Base-by-base conservation (phyloP, 2,888 invertebrate genomes). In the Oscheius onirici region DNA sequence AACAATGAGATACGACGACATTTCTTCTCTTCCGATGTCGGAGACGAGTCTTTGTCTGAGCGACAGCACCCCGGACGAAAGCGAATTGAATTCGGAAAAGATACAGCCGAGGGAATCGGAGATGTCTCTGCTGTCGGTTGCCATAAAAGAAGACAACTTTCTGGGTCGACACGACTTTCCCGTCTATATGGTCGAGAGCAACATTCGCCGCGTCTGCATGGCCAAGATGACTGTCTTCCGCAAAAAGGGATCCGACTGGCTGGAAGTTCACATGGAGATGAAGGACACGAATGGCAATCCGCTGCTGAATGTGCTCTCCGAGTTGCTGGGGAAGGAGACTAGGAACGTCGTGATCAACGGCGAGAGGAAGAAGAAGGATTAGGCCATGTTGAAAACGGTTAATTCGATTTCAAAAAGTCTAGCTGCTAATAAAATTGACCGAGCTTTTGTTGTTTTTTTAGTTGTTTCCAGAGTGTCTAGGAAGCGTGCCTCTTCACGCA, bases 311-410 rank as follows among this genome's bases (percentile, higher is more conserved):
- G 41, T 60, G 17, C 41, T 43, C 13, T 22, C 41, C 11, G 60
- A 60, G 24, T 22, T 60, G 43, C 60, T 60, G 17, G 60, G 43
- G 3, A 20, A 5, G 1, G 3, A 13, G 24, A 60, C 44, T 17
- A 40, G 44, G 22, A 41, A 60, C 20, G 26, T 43, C 11, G 60
- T 60, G 41, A 43, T 60, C 24, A 60, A 60, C 43, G 60, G 60
- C 57, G 17, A 57, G 57, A 15, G n/a, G 55, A 11, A 34, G 57
- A n/a, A 17, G 10, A 11, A n/a, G 26, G 10, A 15, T n/a, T 52
- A 52, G 52, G 20, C n/a, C n/a, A 24, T 20, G 24, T 20, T 46
- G 52, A 24, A 55, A 26, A 28, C 11, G 28, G 26, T 28, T 13
- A 20, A 26, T 24, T 55, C 15, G 22, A 26, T 24, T 28, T 24